phyloP scores from a whole-genome alignment of 2,113 vertebrate species.

The Talpa occidentalis region DNA sequence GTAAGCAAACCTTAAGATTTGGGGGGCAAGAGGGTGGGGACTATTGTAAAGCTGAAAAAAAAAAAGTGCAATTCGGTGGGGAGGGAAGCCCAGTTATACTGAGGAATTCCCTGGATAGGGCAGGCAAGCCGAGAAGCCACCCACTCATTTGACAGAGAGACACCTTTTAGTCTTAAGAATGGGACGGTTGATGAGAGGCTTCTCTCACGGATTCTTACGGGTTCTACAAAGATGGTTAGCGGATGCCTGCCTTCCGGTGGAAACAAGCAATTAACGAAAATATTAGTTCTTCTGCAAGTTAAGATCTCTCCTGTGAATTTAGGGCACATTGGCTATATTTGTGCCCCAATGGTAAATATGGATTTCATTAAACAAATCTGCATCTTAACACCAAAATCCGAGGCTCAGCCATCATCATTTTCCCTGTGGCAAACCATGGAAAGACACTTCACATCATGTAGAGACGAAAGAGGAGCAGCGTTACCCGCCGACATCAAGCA shows the following conservation, averaged over 20 bases:
- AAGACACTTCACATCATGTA: slow-evolving; percentile 51
- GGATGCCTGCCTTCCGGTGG: not conserved
- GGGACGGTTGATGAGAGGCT: not conserved
- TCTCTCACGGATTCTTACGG: not conserved
- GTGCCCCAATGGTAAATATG: not conserved
- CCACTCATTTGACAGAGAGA: not conserved
- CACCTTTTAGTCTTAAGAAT: not conserved
- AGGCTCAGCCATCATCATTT: slow-evolving; percentile 47
- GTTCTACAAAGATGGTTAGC: not conserved
- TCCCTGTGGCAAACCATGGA: slow-evolving; percentile 30
- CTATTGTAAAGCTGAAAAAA: slow-evolving; percentile 63
- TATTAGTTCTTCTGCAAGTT: slow-evolving; percentile 50
- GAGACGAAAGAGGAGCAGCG: slow-evolving; percentile 68
- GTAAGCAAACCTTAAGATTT: slow-evolving; percentile 84
- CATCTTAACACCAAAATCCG: slow-evolving; percentile 15
- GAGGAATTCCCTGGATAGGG: not conserved
- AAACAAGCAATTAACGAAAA: slow-evolving; percentile 47
- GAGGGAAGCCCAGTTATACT: slow-evolving; percentile 32
- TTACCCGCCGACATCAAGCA: slow-evolving; percentile 69
- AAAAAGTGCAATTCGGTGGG: slow-evolving; percentile 51
- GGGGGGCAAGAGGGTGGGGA: slow-evolving; percentile 38
- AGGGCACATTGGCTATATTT: not conserved
- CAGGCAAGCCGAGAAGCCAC: not conserved
- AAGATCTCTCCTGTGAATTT: not conserved
- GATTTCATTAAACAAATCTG: slow-evolving; percentile 52